Evolutionary conservation across 1,140 invertebrate genomes (phyloP).

Genomic region (Hylaeus volcanicus): DNA sequence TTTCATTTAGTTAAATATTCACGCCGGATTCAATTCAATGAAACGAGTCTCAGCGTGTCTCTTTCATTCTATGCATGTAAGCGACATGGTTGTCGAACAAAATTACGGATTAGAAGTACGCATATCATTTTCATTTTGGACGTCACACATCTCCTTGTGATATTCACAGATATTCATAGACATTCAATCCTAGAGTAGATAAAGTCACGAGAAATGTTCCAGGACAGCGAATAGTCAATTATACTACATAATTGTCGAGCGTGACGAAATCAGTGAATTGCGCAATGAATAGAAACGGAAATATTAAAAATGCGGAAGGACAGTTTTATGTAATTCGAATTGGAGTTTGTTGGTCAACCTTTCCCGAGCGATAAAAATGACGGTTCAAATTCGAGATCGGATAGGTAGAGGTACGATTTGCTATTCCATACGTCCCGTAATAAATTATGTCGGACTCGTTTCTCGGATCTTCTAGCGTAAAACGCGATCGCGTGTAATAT

Average conservation of each 20-base stretch:
- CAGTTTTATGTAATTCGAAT: neutral
- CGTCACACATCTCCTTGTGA: no score
- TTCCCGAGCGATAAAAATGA: neutral
- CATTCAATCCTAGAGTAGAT: no score
- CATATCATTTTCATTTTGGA: neutral
- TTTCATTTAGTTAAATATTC: neutral
- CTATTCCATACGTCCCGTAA: neutral
- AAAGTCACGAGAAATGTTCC: no score
- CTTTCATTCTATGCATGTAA: neutral
- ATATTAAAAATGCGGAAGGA: neutral
- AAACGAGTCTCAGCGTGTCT: neutral
- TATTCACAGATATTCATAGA: no score
- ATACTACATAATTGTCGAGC: no score
- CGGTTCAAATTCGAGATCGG: no score
- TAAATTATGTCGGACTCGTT: neutral
- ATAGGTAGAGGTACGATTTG: neutral
- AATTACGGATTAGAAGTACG: no score
- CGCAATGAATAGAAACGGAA: no score
- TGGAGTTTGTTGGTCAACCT: neutral
- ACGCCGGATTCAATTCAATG: neutral
- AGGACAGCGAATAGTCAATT: no score
- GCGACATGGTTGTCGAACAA: neutral
- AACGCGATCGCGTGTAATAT: neutral
- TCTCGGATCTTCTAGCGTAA: neutral
- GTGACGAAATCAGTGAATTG: no score